These are phyloP conservation scores for Sycophila texana DNA, from an alignment of 2,888 invertebrate genomes.

Conservation along the genomic window DNA sequence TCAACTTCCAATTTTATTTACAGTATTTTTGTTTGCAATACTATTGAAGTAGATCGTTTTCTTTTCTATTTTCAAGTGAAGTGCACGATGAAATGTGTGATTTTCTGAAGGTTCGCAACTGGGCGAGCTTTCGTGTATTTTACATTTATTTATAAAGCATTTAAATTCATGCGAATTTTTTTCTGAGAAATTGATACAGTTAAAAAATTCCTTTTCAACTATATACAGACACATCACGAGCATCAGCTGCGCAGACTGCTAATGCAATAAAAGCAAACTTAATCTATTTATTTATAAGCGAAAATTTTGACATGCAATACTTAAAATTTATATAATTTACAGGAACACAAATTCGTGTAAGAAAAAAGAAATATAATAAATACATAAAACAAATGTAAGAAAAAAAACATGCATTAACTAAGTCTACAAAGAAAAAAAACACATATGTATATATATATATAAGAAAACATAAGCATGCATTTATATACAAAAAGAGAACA, in stretches of 20 bases:
- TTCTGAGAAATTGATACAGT: background rate
- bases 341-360: slow-evolving; percentile 10
- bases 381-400: background rate
- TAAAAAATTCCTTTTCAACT: too few relatives aligned
- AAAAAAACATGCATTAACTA: slow-evolving; percentile 26
- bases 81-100: too few relatives aligned
- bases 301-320: slow-evolving; percentile 28
- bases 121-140: too few relatives aligned
- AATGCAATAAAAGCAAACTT: slow-evolving; percentile 21
- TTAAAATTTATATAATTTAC: slow-evolving; percentile 11
- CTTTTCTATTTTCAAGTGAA: too few relatives aligned
- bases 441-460: background rate
- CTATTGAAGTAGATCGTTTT: too few relatives aligned
- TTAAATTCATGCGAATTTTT: background rate
- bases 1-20: too few relatives aligned
- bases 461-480: slow-evolving; percentile 28
- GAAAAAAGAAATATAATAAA: background rate
- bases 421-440: slow-evolving; percentile 6
- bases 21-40: too few relatives aligned
- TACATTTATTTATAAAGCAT: too few relatives aligned
- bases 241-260: too few relatives aligned
- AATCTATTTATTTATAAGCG: slow-evolving; percentile 30
- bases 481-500: slow-evolving; percentile 32
- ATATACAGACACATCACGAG: too few relatives aligned
- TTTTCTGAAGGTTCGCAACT: too few relatives aligned